Evolutionary conservation across 1,140 invertebrate genomes (phyloP), one percentile per base, ranked within the genome.

Genomic region (Metaphire vulgaris): DNA sequence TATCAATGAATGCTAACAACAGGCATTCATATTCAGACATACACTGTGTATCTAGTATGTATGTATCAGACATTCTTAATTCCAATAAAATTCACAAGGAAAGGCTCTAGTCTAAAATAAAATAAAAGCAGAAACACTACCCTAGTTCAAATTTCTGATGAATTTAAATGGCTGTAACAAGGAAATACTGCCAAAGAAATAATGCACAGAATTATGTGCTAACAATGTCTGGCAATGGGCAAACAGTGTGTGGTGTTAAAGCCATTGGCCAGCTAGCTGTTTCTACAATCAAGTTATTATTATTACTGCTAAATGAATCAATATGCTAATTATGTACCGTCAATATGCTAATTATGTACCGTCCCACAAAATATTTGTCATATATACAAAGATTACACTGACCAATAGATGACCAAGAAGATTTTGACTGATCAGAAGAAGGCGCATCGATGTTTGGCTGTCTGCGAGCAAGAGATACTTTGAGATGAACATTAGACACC

Each of bases 381-480:
- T n/a, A n/a, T n/a, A n/a, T n/a, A n/a, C n/a, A n/a, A n/a, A n/a
- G n/a, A n/a, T n/a, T n/a, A n/a, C n/a, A n/a, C 82, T 82, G 84
- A 90, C 90, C 90, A 80, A 94, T 90, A 0, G 91, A 90, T 1
- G 91, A 90, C 93, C 93, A 95, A 70, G 91, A 90, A 1, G 91
- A 89, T 15, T 91, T 91, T 0, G 92, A 92, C 6, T 90, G 89
- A 1, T 91, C 91, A 32, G 31, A 28, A 12, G n/a, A 2, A 26
- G 91, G 90, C 12, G 91, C 89, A 79, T 93, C 92, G 84, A 94
- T 91, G 74, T 91, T 88, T 0, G 92, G 92, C 81, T 96, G 93
- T 72, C 92, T 87, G 79, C 93, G 87, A 0, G 93, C 93, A 80
- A 95, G 87, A 2, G 92, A 92, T 14, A 95, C 93, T 87, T 91